Conservation (phyloP, 1,140 invertebrate genomes). For the Caenorhabditis briggsae region DNA sequence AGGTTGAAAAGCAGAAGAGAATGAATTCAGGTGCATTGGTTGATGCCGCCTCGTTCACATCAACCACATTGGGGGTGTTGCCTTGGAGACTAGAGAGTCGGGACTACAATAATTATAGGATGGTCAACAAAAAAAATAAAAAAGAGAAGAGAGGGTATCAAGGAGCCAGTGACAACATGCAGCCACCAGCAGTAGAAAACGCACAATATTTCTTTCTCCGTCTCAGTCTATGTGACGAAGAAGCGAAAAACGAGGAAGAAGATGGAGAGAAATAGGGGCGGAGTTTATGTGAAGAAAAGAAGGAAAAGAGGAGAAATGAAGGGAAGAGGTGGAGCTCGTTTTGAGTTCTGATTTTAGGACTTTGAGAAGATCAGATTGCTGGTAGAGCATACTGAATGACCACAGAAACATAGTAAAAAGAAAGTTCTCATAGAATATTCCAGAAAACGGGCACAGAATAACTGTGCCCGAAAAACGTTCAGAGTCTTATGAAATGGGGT, state of each 20-base stretch:
- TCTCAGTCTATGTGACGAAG: constrained; percentile 46
- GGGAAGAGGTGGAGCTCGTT: constrained; percentile 41
- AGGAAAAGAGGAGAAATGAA: neutral
- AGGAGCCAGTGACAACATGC: constrained; percentile 41
- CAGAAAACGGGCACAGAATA: neutral
- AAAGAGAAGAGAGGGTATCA: constrained; percentile 39
- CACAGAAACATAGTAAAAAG: neutral
- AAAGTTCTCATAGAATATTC: constrained; percentile 9
- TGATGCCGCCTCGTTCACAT: constrained; percentile 45
- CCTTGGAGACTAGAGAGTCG: constrained; percentile 16
- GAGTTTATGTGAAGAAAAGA: constrained; percentile 3
- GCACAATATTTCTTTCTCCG: constrained; percentile 50
- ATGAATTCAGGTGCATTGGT: constrained; percentile 37
- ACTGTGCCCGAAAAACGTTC: neutral
- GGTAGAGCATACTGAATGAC: neutral
- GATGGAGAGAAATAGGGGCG: neutral
- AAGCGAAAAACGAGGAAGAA: constrained; percentile 49
- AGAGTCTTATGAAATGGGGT: neutral
- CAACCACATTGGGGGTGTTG: constrained; percentile 35
- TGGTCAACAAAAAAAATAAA: neutral
- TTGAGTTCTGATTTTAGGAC: constrained; percentile 32
- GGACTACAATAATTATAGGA: constrained; percentile 51
- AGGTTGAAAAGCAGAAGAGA: neutral
- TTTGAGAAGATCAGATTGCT: constrained; percentile 44
- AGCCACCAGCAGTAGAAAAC: constrained; percentile 29